Percentiles rank a stretch among this genome's conserved stretches.
Conservation (phyloP, 2,888 invertebrate genomes). For the Ligdia adustata region DNA sequence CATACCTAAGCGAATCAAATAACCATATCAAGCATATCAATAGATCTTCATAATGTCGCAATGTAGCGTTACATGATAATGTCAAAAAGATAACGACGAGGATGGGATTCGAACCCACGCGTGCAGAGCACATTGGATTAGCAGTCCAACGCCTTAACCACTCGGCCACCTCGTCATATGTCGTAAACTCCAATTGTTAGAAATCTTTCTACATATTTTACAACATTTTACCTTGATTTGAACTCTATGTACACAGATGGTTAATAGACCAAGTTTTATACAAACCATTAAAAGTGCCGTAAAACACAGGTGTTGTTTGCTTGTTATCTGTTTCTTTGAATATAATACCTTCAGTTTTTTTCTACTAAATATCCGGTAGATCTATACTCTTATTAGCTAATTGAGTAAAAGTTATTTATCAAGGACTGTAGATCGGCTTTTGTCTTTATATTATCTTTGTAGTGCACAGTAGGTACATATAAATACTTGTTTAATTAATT, state of each 20-base stretch:
- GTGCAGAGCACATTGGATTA: slow-evolving; percentile 94
- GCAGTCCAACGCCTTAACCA: slow-evolving; percentile 87
- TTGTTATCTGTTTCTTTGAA: slow-evolving; percentile 23
- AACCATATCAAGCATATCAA: too few relatives aligned
- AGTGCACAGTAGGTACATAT: too few relatives aligned
- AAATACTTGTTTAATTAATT: too few relatives aligned
- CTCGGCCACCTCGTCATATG: slow-evolving; percentile 82
- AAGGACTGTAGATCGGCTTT: too few relatives aligned
- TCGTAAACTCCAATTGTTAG: slow-evolving; percentile 17
- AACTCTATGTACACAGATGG: slow-evolving; percentile 36
- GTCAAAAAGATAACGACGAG: slow-evolving; percentile 82
- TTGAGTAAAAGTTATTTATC: too few relatives aligned
- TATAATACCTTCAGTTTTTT: slow-evolving; percentile 43
- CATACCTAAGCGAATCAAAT: too few relatives aligned
- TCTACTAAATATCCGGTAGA: too few relatives aligned
- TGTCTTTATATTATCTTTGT: too few relatives aligned
- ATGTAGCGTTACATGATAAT: too few relatives aligned
- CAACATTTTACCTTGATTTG: background rate
- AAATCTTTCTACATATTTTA: slow-evolving; percentile 3
- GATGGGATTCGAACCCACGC: slow-evolving; percentile 94
- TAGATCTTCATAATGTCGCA: too few relatives aligned
- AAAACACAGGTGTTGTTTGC: slow-evolving; percentile 43
- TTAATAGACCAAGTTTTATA: slow-evolving; percentile 35
- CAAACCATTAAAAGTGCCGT: slow-evolving; percentile 42
- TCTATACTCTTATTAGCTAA: too few relatives aligned